Conservation (phyloP, 2,888 invertebrate genomes). For the Noctuana brunneofusca region DNA sequence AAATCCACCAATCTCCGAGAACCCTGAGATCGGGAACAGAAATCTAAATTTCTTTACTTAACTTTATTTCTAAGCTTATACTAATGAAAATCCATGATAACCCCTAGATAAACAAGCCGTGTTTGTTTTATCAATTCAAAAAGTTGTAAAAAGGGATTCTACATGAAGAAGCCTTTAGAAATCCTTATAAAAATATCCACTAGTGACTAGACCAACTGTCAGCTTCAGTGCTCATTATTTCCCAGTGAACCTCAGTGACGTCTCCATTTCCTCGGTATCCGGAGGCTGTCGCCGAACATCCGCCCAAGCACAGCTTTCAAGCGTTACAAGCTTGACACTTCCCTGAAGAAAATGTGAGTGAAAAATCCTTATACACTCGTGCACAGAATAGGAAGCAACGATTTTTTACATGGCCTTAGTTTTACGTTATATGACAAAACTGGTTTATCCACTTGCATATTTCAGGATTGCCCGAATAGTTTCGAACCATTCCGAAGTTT, state of each 20-base stretch:
- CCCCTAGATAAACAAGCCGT: too few relatives aligned
- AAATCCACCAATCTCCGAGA: too few relatives aligned
- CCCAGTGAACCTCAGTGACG: slow-evolving; percentile 10
- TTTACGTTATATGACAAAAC: too few relatives aligned
- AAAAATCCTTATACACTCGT: neutral
- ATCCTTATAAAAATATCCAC: neutral
- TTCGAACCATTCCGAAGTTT: too few relatives aligned
- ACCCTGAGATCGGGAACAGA: too few relatives aligned
- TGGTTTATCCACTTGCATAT: too few relatives aligned
- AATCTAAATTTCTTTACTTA: too few relatives aligned
- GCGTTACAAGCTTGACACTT: slow-evolving; percentile 11
- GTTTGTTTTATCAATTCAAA: too few relatives aligned
- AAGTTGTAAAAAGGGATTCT: neutral
- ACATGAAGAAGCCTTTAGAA: neutral
- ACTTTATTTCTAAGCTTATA: too few relatives aligned
- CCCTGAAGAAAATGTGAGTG: slow-evolving; percentile 12
- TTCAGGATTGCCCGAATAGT: too few relatives aligned
- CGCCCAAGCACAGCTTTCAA: slow-evolving; percentile 12
- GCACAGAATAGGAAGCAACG: neutral
- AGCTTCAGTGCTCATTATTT: slow-evolving; percentile 15
- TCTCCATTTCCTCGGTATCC: slow-evolving; percentile 44
- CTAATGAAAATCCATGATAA: too few relatives aligned
- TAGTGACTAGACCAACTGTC: slow-evolving; percentile 1
- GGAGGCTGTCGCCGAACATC: slow-evolving; percentile 16
- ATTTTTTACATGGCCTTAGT: too few relatives aligned